Evolutionary conservation across 2,113 vertebrate genomes (phyloP).

Genomic region (Bos indicus): DNA sequence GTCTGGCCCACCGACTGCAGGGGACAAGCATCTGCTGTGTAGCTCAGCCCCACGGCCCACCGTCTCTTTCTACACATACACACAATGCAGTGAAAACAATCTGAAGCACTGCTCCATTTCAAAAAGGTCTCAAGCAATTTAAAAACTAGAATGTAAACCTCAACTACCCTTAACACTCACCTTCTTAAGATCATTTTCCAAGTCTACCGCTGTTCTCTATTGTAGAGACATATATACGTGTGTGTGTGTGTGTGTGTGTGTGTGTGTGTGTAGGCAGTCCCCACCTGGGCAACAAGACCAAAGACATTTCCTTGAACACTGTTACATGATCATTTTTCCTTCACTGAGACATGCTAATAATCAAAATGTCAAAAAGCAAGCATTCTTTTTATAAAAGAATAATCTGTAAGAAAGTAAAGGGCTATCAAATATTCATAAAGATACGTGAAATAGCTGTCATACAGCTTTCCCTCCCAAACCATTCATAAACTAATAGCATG

Average conservation of each 20-base stretch:
- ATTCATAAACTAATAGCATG: neutral
- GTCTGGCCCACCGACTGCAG: neutral
- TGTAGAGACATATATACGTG: neutral
- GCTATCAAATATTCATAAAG: neutral
- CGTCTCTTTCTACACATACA: neutral
- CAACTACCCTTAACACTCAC: neutral
- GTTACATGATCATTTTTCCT: neutral
- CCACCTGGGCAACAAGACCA: neutral
- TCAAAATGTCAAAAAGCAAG: neutral
- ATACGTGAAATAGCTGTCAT: neutral
- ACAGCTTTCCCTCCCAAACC: neutral
- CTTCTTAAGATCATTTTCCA: neutral
- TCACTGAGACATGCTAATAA: neutral
- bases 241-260: rapidly evolving
- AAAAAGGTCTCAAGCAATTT: neutral
- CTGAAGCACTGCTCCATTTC: neutral
- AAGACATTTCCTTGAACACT: neutral
- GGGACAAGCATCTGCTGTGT: neutral
- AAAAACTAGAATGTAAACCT: neutral
- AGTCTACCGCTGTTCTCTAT: neutral
- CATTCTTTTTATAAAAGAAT: neutral
- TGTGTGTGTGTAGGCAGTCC: neutral
- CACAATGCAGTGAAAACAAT: neutral
- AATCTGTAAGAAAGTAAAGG: neutral
- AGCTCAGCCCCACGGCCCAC: neutral